Base-by-base conservation (phyloP, 2,888 invertebrate genomes). In the Rhagonycha fulva region DNA sequence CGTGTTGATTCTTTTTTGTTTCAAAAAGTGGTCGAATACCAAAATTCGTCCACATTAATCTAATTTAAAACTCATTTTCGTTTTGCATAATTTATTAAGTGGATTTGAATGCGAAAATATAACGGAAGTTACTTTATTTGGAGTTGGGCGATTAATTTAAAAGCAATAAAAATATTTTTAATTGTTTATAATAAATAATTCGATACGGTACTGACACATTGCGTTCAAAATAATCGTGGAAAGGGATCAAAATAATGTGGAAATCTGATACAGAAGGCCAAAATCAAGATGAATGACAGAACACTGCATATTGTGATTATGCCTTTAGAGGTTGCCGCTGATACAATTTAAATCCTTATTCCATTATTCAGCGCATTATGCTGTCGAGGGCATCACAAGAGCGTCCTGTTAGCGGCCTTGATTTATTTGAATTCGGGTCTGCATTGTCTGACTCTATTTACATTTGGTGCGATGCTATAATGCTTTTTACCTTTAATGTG, bases 321-420 rank as follows among this genome's bases (percentile, higher is more conserved):
- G 72, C 79, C 78, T 76, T 79, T 78, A 71, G 73, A 78, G 47
- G 79, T 76, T 73, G 82, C 82, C 82, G 80, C 84, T 84, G 87
- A 83, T 85, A 86, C 87, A 86, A 87, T 87, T 86, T 86, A 86
- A 86, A 85, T 85, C 84, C 83, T 81, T 85, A 85, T 86, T 87
- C 86, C 87, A 87, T 87, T 87, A 87, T 87, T 85, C 86, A 85
- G 84, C 77, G 85, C 85, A 85, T 85, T 85, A 85, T 85, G 83
- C 85, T 86, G 85, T 85, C 86, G 80, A 80, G 78, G 81, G 81
- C 85, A 84, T 84, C 85, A 84, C 84, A 82, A 63, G 83, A 82
- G 83, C 84, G 85, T 85, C 87, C 86, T 86, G 86, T 86, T 86
- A 87, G 84, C 85, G 84, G 83, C 82, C 84, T 83, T 86, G 86